phyloP scores from a whole-genome alignment of 2,113 vertebrate species.

The Toxotes chatareus region DNA sequence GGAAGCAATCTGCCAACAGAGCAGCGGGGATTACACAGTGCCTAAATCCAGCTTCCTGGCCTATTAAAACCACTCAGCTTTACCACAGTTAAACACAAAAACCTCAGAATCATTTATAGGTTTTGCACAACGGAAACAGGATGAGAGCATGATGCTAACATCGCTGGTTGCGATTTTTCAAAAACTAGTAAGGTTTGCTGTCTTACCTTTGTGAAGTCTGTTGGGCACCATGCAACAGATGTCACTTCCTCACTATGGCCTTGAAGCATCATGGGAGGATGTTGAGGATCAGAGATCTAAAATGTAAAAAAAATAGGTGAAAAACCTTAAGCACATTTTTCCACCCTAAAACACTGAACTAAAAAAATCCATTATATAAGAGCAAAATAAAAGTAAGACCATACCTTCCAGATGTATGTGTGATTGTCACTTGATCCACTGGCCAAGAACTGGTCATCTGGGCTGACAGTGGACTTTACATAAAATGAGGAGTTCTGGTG shows the following conservation, averaged over 20 bases:
- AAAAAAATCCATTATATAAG: not conserved
- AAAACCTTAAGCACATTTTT: not conserved
- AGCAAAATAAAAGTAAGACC: not conserved
- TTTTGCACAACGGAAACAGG: constrained; percentile 3
- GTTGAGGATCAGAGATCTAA: constrained; percentile 89
- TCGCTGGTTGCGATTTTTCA: not conserved
- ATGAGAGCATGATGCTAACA: not conserved
- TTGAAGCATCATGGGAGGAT: constrained; percentile 88
- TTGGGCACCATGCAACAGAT: constrained; percentile 94
- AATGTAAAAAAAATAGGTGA: not conserved
- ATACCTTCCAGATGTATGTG: constrained; percentile 96
- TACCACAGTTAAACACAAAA: constrained; percentile 9
- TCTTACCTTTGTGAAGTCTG: constrained; percentile 95
- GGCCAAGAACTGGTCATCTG: constrained; percentile 94
- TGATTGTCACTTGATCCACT: constrained; percentile 94
- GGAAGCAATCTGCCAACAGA: constrained; percentile 90
- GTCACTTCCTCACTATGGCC: constrained; percentile 97
- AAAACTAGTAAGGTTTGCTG: not conserved
- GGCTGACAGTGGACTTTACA: constrained; percentile 93
- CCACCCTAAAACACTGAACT: not conserved
- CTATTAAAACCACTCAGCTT: constrained; percentile 29
- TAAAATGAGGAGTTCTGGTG: constrained; percentile 98
- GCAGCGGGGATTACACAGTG: constrained; percentile 30
- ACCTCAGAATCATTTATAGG: not conserved
- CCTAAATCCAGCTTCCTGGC: constrained; percentile 8